Evolutionary conservation across 2,797 vertebrate genomes (phyloP).

Genomic region (Emydoidea blandingii): DNA sequence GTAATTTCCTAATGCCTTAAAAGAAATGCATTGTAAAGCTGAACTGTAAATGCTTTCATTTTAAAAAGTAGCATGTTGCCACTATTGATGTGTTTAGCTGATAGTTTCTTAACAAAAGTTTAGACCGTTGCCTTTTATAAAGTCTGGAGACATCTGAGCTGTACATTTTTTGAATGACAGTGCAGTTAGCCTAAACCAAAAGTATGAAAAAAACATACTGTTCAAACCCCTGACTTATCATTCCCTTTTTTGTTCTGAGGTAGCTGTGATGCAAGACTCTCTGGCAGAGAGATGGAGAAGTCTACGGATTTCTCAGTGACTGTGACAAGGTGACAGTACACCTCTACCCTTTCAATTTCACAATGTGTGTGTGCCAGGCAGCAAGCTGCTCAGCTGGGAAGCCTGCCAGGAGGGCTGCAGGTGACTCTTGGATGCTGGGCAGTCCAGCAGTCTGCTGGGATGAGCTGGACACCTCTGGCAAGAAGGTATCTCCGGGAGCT

Average conservation of each 20-base stretch:
- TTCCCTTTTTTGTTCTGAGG: not conserved
- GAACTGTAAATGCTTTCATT: not conserved
- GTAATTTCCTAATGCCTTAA: not conserved
- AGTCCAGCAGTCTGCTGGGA: not conserved
- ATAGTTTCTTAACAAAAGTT: not conserved
- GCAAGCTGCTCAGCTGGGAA: not conserved
- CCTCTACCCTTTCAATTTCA: not conserved
- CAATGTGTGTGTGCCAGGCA: not conserved
- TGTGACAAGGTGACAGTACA: accelerated
- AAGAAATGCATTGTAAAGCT: not conserved
- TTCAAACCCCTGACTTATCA: not conserved
- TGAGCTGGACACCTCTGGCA: not conserved
- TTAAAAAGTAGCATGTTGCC: not conserved
- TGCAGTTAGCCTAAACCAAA: accelerated
- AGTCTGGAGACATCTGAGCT: not conserved
- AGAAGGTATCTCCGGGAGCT: not conserved
- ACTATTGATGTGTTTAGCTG: not conserved
- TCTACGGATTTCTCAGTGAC: not conserved
- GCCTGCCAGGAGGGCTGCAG: not conserved
- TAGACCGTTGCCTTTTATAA: not conserved
- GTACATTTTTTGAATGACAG: not conserved
- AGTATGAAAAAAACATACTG: not conserved
- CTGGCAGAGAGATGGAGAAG: not conserved
- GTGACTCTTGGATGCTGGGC: not conserved
- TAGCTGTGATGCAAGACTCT: not conserved